Base-by-base conservation (phyloP, 1,140 invertebrate genomes). In the Belonocnema kinseyi region DNA sequence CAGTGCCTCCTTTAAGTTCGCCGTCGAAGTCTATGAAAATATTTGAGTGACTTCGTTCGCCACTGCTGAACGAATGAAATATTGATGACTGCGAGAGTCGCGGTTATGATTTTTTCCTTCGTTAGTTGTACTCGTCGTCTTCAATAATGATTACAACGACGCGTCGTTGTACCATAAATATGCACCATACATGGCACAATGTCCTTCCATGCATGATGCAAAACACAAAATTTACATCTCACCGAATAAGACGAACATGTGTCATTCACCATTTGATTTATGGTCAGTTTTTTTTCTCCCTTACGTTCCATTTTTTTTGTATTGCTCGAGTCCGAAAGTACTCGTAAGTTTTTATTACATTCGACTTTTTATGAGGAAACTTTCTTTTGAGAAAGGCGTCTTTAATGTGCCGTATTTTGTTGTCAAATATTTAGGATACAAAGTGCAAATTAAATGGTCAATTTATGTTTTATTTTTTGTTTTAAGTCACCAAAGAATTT, bases 21-120 rank as follows among this genome's bases (percentile, higher is more conserved):
- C 7, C 40, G 40, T 10, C 2, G 40, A 46, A 46, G 40, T 46
- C 40, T 40, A n/a, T 33, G 7, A 33, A 33, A 66, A 66, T 40
- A 16, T 66, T 21, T 40, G 61, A 66, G 40, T 66, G 61, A 66
- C 61, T 66, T 33, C 21, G 26, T 33, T 66, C 26, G 33, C 33
- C 26, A 21, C 61, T 66, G 40, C 61, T 16, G 61, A 66, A 33
- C 13, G 61, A 66, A 66, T 66, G 61, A 66, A 66, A 66, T 66
- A 66, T 66, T 66, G 61, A 66, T 66, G 61, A 66, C 21, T 66
- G 14, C n/a, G 61, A 66, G 61, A 46, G 26, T 66, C 58, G 26
- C 26, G 33, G 61, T 66, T 66, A 66, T 66, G 61, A 66, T 66
- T 66, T 66, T 33, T 66, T 66, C 26, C 61, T 66, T 66, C 61